These are phyloP conservation scores for Hippopotamus amphibius DNA, from an alignment of 2,113 vertebrate species.

Conservation along the genomic window DNA sequence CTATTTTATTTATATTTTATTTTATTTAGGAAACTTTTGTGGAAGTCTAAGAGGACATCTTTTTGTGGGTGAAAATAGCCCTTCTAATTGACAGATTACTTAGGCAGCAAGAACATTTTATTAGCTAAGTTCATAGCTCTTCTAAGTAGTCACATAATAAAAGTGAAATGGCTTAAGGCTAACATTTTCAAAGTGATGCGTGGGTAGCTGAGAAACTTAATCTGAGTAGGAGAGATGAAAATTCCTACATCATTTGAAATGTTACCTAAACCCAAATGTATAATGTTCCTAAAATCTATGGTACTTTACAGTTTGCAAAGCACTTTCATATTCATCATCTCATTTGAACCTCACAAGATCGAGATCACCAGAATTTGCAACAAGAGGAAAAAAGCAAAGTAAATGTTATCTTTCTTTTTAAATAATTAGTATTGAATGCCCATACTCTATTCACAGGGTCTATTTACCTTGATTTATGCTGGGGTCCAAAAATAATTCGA, in stretches of 20 bases:
- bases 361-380: not conserved
- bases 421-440: not conserved
- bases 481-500: constrained; percentile 18
- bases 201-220: constrained; percentile 39
- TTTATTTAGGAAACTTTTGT: not conserved
- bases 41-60: not conserved
- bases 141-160: constrained; percentile 47
- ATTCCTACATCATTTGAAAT: constrained; percentile 17
- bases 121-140: constrained; percentile 1
- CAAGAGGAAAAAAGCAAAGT: not conserved
- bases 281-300: not conserved
- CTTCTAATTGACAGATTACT: constrained; percentile 42
- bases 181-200: constrained; percentile 32
- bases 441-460: not conserved
- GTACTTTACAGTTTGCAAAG: constrained; percentile 3
- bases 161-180: constrained; percentile 25
- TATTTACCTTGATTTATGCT: not conserved
- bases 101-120: constrained; percentile 9
- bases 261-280: not conserved
- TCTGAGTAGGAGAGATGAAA: not conserved
- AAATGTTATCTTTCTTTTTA: not conserved
- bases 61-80: not conserved
- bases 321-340: not conserved
- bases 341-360: not conserved
- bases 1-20: not conserved